Conservation (phyloP, 2,888 invertebrate genomes). For the Euclidia mi region DNA sequence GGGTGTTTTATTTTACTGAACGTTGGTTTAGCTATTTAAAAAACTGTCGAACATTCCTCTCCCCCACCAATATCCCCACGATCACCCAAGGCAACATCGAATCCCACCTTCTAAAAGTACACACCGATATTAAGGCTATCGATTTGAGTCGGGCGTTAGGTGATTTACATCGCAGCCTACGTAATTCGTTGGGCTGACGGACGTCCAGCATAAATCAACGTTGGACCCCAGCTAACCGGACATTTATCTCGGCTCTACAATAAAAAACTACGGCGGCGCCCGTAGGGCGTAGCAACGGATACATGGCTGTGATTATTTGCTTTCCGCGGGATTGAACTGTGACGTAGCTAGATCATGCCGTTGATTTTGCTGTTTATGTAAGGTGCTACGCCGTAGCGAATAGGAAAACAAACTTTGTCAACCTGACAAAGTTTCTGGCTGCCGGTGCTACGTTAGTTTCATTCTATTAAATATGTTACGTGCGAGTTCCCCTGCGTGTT, state of each 20-base stretch:
- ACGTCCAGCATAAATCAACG: constrained; percentile 87
- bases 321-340: constrained; percentile 54
- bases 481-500: too few species aligned
- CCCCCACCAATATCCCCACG: background rate
- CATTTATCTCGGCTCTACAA: constrained; percentile 83
- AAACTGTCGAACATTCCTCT: background rate
- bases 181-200: constrained; percentile 88
- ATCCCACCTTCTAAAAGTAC: constrained; percentile 38
- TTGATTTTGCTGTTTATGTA: too few species aligned
- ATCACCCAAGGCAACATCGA: background rate
- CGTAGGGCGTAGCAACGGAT: constrained; percentile 64
- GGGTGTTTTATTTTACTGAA: too few species aligned
- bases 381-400: too few species aligned
- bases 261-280: constrained; percentile 77
- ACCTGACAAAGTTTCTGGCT: too few species aligned
- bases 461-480: too few species aligned
- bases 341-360: too few species aligned
- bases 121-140: constrained; percentile 73
- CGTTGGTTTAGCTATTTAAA: background rate
- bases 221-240: constrained; percentile 87
- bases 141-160: constrained; percentile 74
- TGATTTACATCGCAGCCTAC: constrained; percentile 86
- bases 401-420: too few species aligned
- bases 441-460: too few species aligned
- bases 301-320: constrained; percentile 63